Percentiles rank a stretch among this genome's conserved stretches.
phyloP scores from a whole-genome alignment of 1,140 invertebrate genomes.

The Homalodisca vitripennis region DNA sequence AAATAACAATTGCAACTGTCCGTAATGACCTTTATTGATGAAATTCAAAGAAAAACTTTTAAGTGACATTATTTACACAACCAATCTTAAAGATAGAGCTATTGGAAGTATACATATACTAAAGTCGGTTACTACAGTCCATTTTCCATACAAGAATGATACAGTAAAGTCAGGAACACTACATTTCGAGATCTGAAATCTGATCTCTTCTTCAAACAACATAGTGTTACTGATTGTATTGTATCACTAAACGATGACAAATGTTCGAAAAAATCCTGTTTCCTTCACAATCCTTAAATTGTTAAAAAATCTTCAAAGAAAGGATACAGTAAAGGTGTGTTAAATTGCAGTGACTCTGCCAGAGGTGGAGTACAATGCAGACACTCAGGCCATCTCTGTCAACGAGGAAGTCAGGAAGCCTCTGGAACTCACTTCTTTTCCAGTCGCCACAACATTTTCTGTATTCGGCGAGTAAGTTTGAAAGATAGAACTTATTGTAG shows the following conservation, averaged over 20 bases:
- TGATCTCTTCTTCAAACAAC: not conserved
- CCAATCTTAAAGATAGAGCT: too few species aligned
- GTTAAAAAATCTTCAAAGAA: not conserved
- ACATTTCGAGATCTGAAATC: too few species aligned
- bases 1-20: too few species aligned
- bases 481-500: too few species aligned
- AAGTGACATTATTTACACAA: too few species aligned
- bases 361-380: slow-evolving; percentile 60
- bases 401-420: slow-evolving; percentile 53
- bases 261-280: too few species aligned
- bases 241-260: too few species aligned
- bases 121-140: not conserved
- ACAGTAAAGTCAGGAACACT: not conserved
- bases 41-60: too few species aligned
- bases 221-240: not conserved
- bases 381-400: slow-evolving; percentile 60
- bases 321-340: not conserved
- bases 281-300: too few species aligned
- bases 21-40: too few species aligned
- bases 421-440: slow-evolving; percentile 57
- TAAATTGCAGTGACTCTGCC: slow-evolving; percentile 71
- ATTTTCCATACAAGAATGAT: not conserved
- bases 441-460: slow-evolving; percentile 69
- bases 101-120: too few species aligned
- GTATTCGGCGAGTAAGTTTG: slow-evolving; percentile 69